Base-by-base conservation (phyloP, 2,797 vertebrate species). In the Myotis myotis region DNA sequence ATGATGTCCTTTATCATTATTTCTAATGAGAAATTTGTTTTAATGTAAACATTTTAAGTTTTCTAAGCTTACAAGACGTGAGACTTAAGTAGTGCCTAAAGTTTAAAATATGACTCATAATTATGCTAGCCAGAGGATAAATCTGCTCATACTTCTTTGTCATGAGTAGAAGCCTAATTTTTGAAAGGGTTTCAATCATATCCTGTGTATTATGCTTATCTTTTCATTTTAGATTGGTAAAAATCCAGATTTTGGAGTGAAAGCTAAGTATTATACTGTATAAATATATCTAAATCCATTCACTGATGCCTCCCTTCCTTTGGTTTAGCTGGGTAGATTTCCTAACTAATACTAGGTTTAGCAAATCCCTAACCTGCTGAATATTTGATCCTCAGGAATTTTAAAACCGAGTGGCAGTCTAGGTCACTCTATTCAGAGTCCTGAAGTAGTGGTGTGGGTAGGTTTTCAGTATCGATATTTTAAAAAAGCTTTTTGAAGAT, bases 1-100 rank as follows among this genome's bases (percentile, higher is more conserved):
- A 12, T 84, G 3, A n/a, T 28, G 20, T 60, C 8, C 12, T 79
- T 79, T 87, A 17, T 74, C 8, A 66, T 79, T 38, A 53, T 78
- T 84, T 81, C 80, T 68, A 66, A 51, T 68, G 47, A 74, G 60
- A 96, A 84, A 41, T 89, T 88, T 76, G 6, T 72, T 53, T 75
- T 53, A 66, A 70, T 44, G 7, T 47, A 57, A 80, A 33, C 20
- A 33, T 11, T 53, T 82, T 41, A 71, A 36, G 28, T 57, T 91
- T 92, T 83, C n/a, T 1, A 88, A 79, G 74, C 0, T 41, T 72
- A 23, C 0, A 79, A 62, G 75, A 71, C 6, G 2, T 88, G 74
- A 90, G 33, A 76, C 33, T 57, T 53, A 85, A 64, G 25, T 68
- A 85, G 3, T 22, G 7, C 5, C n/a, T 47, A 0, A 44, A 28